Conservation (phyloP, 2,797 vertebrate species). For the Gambusia yucatana region DNA sequence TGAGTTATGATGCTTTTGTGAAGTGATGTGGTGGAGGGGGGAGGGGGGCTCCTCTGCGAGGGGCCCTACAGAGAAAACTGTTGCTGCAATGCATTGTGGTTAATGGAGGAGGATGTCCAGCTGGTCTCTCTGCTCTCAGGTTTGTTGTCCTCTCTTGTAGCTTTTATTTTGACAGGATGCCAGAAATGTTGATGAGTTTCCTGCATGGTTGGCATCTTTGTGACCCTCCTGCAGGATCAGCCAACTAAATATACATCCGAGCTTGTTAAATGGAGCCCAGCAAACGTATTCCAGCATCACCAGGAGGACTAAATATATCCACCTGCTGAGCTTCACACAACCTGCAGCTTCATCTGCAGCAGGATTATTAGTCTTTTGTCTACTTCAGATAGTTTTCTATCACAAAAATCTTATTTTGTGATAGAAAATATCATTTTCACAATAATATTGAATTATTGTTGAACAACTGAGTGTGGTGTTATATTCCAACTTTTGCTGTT, state of each 20-base stretch:
- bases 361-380: too few relatives aligned
- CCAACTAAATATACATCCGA: not conserved
- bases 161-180: not conserved
- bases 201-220: not conserved
- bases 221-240: not conserved
- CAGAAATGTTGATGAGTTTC: not conserved
- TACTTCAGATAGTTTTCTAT: too few relatives aligned
- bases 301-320: conserved; percentile 38
- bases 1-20: not conserved
- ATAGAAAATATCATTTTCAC: too few relatives aligned
- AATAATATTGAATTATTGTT: too few relatives aligned
- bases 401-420: too few relatives aligned
- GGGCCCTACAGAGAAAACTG: not conserved
- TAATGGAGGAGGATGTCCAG: not conserved
- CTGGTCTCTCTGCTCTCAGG: not conserved
- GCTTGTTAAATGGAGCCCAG: not conserved
- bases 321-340: conserved; percentile 32
- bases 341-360: not conserved
- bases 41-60: not conserved
- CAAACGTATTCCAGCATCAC: not conserved
- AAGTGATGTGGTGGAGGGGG: not conserved
- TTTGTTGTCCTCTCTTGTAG: not conserved
- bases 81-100: not conserved
- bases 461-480: too few relatives aligned
- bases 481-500: too few relatives aligned